Conservation (phyloP, 2,113 vertebrate species). For the Neotoma lepida region DNA sequence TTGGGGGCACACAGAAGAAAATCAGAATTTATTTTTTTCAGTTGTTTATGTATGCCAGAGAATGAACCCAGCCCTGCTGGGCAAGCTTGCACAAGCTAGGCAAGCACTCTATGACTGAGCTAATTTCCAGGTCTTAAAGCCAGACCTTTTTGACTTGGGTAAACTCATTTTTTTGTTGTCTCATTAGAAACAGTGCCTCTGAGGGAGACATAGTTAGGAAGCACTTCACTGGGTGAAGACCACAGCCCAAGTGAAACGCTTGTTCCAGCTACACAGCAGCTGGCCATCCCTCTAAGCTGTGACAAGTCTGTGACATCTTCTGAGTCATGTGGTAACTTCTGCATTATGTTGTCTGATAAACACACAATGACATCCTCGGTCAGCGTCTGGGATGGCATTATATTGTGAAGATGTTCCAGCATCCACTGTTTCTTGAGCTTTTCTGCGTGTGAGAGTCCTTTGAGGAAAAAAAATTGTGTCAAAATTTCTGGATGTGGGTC, state of each 20-base stretch:
- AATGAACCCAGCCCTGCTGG: too few relatives aligned
- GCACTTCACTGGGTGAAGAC: background rate
- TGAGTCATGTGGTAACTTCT: background rate
- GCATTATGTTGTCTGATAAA: background rate
- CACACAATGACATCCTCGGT: background rate
- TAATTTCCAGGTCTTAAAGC: background rate
- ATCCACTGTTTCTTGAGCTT: background rate
- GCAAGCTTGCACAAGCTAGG: background rate
- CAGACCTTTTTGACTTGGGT: background rate
- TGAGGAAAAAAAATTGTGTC: background rate
- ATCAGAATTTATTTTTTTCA: background rate
- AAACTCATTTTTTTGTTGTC: background rate
- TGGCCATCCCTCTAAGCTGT: background rate
- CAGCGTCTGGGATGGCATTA: background rate
- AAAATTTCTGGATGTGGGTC: background rate
- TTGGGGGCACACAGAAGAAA: background rate
- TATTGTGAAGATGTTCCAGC: background rate
- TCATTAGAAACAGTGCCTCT: background rate
- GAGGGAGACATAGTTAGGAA: background rate
- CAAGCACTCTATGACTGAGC: background rate
- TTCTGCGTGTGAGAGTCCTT: slow-evolving; percentile 12
- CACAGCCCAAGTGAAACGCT: background rate
- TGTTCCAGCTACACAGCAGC: background rate
- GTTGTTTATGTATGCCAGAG: background rate
- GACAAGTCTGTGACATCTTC: background rate